Conservation (phyloP, 2,888 invertebrate genomes). For the Shargacucullia verbasci region DNA sequence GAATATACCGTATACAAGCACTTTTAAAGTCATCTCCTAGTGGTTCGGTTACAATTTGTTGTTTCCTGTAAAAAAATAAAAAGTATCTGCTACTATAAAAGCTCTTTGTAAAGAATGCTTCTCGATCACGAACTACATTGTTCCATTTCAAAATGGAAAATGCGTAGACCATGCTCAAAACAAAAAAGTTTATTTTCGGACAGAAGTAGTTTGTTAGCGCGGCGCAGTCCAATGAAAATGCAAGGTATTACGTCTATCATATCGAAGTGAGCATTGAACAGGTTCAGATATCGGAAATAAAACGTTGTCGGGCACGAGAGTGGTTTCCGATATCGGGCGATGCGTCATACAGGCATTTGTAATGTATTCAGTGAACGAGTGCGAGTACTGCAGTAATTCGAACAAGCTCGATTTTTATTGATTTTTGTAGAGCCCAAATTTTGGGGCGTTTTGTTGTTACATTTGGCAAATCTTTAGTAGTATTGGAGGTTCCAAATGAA, state of each 20-base stretch:
- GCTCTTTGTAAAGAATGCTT: no score
- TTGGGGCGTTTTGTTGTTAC: background rate
- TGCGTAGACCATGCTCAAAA: slow-evolving; percentile 15
- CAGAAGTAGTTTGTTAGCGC: slow-evolving; percentile 39
- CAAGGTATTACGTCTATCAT: slow-evolving; percentile 60
- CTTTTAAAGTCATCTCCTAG: slow-evolving; percentile 3
- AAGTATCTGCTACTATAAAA: no score
- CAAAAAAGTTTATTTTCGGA: slow-evolving; percentile 23
- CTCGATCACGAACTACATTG: slow-evolving; percentile 19
- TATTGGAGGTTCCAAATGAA: no score
- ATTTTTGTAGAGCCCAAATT: slow-evolving; percentile 27
- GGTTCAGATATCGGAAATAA: slow-evolving; percentile 68
- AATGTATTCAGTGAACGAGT: slow-evolving; percentile 59
- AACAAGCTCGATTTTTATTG: slow-evolving; percentile 46
- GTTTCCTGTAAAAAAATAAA: no score
- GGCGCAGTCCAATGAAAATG: slow-evolving; percentile 43
- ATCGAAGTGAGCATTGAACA: slow-evolving; percentile 66
- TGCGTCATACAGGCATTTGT: slow-evolving; percentile 59
- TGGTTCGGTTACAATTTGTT: no score
- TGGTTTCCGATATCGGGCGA: slow-evolving; percentile 63
- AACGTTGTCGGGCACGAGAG: slow-evolving; percentile 62
- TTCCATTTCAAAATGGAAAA: slow-evolving; percentile 23
- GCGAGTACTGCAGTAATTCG: slow-evolving; percentile 29
- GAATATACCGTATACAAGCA: slow-evolving; percentile 7
- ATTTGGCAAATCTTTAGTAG: no score